Evolutionary conservation across 2,888 invertebrate species (phyloP).

Genomic region (Fragum sueziense): DNA sequence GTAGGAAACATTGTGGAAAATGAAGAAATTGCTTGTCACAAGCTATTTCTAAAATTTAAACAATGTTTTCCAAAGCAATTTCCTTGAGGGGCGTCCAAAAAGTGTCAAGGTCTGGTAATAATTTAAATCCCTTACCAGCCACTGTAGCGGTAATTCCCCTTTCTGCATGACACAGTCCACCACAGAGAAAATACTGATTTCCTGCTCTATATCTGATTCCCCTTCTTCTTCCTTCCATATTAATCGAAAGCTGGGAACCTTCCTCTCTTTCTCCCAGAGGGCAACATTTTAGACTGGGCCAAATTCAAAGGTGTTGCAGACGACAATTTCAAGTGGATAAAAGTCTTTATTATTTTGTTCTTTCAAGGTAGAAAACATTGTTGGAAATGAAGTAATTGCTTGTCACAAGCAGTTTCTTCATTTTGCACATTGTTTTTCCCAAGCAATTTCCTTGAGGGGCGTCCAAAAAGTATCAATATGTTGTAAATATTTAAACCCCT

Average conservation of each 20-base stretch:
- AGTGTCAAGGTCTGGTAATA: too few species aligned
- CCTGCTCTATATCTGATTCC: slow-evolving; percentile 65
- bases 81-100: neutral
- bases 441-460: too few species aligned
- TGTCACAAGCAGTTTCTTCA: too few species aligned
- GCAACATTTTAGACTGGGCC: too few species aligned
- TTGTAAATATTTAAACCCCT: slow-evolving; percentile 37
- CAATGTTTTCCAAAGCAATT: neutral
- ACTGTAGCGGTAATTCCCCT: slow-evolving; percentile 72
- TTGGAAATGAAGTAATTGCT: neutral
- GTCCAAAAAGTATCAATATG: neutral
- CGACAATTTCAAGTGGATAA: too few species aligned
- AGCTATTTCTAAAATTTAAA: neutral
- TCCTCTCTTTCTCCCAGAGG: slow-evolving; percentile 66
- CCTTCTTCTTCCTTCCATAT: slow-evolving; percentile 68
- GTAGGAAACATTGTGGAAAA: neutral
- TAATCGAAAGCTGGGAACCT: slow-evolving; percentile 69
- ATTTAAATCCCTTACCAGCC: slow-evolving; percentile 80
- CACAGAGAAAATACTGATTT: slow-evolving; percentile 74
- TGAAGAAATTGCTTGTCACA: neutral
- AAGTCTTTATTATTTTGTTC: too few species aligned
- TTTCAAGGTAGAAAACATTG: neutral
- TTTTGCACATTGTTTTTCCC: too few species aligned
- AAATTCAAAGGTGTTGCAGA: neutral
- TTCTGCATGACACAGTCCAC: slow-evolving; percentile 73